Base-by-base conservation (phyloP, 2,888 invertebrate genomes). In the Tetropium fuscum region DNA sequence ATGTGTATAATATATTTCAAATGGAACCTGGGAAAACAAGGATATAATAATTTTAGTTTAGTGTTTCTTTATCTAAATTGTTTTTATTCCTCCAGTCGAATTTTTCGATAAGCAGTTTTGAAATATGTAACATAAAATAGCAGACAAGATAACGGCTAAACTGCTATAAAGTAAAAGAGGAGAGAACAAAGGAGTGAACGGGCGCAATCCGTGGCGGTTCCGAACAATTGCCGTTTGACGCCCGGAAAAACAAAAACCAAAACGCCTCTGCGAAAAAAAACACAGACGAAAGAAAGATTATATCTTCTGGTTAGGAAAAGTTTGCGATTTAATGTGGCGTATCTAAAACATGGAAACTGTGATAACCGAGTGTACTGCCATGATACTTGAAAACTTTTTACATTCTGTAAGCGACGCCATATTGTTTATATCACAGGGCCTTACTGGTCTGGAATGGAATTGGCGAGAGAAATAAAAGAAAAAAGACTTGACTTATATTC, bases 281-380 rank as follows among this genome's bases (percentile, higher is more conserved):
- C 53, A 64, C 62, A 27, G 44, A 54, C 59, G 57, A 64, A 69
- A 72, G 69, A 72, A 67, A 68, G 70, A 71, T 72, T 70, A 68
- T 72, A 72, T 74, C 70, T 69, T 67, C 66, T 63, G 66, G 62
- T 68, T 67, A 66, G 68, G 70, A 75, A 75, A 77, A 74, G 72
- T 74, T 76, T 75, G 63, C 66, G 73, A 75, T 76, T 77, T 76
- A 77, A 77, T 77, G 77, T 74, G 74, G 71, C 74, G 77, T 73
- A 75, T 76, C 75, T 74, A 74, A 74, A 74, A 74, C 74, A 73
- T 66, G 67, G 67, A 70, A 72, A 71, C 74, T 71, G 72, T 68
- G 76, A 74, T 74, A 74, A 72, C 73, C 67, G 71, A 74, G 71
- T 74, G 71, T 68, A 68, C 60, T 70, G 69, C 71, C 73, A 74